Conservation (phyloP, 2,888 invertebrate genomes). For the Chloroclystis v-ata region DNA sequence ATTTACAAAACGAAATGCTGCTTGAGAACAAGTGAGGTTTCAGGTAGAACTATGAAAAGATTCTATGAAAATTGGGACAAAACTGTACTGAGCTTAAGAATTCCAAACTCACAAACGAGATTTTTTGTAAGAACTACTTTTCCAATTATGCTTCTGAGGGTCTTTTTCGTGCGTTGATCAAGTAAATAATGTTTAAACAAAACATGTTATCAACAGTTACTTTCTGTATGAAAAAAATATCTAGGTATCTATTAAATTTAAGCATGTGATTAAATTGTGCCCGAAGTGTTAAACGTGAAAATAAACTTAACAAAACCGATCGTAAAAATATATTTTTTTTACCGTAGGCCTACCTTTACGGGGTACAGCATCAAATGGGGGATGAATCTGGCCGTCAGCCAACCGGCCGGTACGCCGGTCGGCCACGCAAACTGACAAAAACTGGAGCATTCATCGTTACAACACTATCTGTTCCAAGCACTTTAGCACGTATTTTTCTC, state of each 20-base stretch:
- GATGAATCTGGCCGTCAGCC: constrained; percentile 43
- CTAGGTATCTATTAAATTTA: no score
- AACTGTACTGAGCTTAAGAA: constrained; percentile 25
- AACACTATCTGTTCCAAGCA: constrained; percentile 32
- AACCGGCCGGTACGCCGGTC: constrained; percentile 41
- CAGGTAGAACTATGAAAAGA: constrained; percentile 1
- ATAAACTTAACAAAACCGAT: no score
- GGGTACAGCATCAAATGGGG: constrained; percentile 42
- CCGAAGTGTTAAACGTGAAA: no score
- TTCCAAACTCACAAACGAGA: no score
- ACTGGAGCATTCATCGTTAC: constrained; percentile 35
- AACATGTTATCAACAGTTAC: no score
- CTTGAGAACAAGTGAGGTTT: not conserved
- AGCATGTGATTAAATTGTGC: no score
- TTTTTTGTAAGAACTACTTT: no score
- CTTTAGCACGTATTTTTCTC: constrained; percentile 30
- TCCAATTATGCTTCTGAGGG: no score
- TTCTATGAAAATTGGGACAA: constrained; percentile 6
- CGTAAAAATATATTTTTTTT: no score
- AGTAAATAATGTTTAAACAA: no score
- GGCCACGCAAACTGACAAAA: constrained; percentile 46
- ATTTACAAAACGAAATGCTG: not conserved
- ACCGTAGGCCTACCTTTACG: constrained; percentile 16
- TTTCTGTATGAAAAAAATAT: no score
- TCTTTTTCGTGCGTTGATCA: no score